Percentiles rank a stretch among this genome's conserved stretches.
Conservation (phyloP, 1,140 invertebrate genomes). For the Vanessa tameamea region DNA sequence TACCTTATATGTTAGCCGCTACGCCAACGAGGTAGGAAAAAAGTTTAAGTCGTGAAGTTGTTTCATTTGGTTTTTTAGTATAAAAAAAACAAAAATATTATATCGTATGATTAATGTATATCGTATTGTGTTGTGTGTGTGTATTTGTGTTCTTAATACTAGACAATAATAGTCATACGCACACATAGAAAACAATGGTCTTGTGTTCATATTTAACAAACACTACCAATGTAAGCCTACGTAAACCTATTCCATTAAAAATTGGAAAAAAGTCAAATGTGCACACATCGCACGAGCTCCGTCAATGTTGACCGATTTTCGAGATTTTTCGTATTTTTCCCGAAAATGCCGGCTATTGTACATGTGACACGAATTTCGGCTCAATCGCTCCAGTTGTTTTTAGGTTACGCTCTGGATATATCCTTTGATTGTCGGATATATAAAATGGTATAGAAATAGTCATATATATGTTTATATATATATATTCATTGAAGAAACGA, state of each 20-base stretch:
- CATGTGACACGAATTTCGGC: constrained; percentile 32
- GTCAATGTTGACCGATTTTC: constrained; percentile 36
- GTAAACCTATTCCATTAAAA: constrained; percentile 23
- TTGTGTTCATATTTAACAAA: constrained; percentile 6
- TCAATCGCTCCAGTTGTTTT: constrained; percentile 38
- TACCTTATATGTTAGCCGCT: too few relatives aligned
- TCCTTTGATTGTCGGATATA: constrained; percentile 3
- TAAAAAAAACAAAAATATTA: too few relatives aligned
- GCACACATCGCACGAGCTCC: constrained; percentile 12
- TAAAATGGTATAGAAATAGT: background rate
- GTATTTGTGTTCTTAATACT: background rate
- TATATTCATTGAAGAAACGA: too few relatives aligned
- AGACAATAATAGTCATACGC: background rate
- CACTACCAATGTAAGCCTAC: background rate
- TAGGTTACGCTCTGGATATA: constrained; percentile 26
- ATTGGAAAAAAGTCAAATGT: constrained; percentile 22
- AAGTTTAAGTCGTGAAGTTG: too few relatives aligned
- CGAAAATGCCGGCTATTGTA: constrained; percentile 28
- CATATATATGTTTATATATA: too few relatives aligned
- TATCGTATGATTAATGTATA: too few relatives aligned
- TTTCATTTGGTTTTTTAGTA: too few relatives aligned
- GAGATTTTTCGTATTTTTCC: constrained; percentile 36
- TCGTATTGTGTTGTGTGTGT: too few relatives aligned
- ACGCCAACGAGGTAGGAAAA: too few relatives aligned
- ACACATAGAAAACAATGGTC: background rate